These are phyloP conservation scores for Magallana angulata DNA, from an alignment of 1,140 invertebrate species.

Conservation along the genomic window DNA sequence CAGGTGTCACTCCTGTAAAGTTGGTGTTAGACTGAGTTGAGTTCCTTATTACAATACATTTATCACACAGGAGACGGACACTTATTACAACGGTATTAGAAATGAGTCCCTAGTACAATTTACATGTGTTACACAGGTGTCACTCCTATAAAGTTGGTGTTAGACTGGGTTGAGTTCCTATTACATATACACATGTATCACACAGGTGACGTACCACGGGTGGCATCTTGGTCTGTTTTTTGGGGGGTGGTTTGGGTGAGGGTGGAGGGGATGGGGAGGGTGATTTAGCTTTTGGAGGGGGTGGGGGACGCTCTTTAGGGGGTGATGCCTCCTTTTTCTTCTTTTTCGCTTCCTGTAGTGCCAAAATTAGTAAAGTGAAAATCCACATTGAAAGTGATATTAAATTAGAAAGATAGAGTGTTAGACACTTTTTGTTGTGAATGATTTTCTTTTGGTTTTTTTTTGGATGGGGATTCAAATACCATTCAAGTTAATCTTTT, in stretches of 20 bases:
- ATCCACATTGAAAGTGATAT: neutral
- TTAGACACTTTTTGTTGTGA: neutral
- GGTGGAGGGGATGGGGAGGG: slow-evolving; percentile 19
- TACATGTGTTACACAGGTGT: no score
- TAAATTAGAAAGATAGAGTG: no score
- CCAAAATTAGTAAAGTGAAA: slow-evolving; percentile 19
- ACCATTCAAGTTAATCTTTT: no score
- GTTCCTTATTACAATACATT: neutral
- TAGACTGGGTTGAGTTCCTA: no score
- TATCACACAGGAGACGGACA: slow-evolving; percentile 37
- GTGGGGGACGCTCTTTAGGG: slow-evolving; percentile 3
- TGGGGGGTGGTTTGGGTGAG: slow-evolving; percentile 48
- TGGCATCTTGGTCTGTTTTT: slow-evolving; percentile 29
- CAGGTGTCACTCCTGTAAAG: no score
- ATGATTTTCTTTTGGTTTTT: no score
- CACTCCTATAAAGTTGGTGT: no score
- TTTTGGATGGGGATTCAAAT: no score
- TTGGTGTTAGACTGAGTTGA: no score
- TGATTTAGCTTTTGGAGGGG: slow-evolving; percentile 34
- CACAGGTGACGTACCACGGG: slow-evolving; percentile 47
- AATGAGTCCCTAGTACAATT: no score
- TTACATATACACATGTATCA: neutral
- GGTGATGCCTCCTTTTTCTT: slow-evolving; percentile 26
- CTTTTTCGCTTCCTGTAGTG: slow-evolving; percentile 29
- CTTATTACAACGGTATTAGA: no score